Conservation (phyloP, 2,888 invertebrate species). For the Cinara cedri region DNA sequence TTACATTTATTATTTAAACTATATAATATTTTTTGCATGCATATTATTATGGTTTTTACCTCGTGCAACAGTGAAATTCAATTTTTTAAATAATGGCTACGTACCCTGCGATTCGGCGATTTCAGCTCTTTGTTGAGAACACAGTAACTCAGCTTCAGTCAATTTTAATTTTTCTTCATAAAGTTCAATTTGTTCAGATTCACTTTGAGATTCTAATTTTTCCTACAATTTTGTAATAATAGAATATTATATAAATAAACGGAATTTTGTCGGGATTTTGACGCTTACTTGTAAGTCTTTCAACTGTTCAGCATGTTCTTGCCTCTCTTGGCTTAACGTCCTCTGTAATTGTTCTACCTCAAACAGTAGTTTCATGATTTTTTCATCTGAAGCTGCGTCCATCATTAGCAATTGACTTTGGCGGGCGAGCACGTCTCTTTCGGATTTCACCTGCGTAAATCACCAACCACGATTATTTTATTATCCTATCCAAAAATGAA, state of each 20-base stretch:
- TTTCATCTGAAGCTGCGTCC: slow-evolving; percentile 67
- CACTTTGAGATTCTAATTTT: slow-evolving; percentile 70
- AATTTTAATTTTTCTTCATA: slow-evolving; percentile 74
- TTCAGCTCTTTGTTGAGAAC: slow-evolving; percentile 70
- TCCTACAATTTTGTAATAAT: slow-evolving; percentile 63
- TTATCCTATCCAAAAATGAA: background rate
- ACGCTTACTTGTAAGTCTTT: slow-evolving; percentile 68
- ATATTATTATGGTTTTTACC: too few species aligned
- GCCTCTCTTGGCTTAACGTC: slow-evolving; percentile 69
- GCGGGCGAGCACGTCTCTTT: slow-evolving; percentile 71
- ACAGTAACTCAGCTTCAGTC: slow-evolving; percentile 73
- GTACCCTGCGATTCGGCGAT: slow-evolving; percentile 66
- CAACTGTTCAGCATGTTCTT: slow-evolving; percentile 67
- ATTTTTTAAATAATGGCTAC: slow-evolving; percentile 55
- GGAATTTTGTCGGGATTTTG: background rate
- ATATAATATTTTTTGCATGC: too few species aligned
- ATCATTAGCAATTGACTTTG: slow-evolving; percentile 73
- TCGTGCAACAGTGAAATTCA: too few species aligned
- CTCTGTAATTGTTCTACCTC: slow-evolving; percentile 72
- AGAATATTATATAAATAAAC: background rate
- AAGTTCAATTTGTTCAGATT: slow-evolving; percentile 63
- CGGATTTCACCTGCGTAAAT: slow-evolving; percentile 67
- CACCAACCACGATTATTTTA: background rate
- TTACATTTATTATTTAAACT: too few species aligned
- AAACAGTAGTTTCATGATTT: slow-evolving; percentile 67